These are phyloP conservation scores for Zaprionus ghesquierei DNA, from an alignment of 1,140 invertebrate species.

Conservation along the genomic window DNA sequence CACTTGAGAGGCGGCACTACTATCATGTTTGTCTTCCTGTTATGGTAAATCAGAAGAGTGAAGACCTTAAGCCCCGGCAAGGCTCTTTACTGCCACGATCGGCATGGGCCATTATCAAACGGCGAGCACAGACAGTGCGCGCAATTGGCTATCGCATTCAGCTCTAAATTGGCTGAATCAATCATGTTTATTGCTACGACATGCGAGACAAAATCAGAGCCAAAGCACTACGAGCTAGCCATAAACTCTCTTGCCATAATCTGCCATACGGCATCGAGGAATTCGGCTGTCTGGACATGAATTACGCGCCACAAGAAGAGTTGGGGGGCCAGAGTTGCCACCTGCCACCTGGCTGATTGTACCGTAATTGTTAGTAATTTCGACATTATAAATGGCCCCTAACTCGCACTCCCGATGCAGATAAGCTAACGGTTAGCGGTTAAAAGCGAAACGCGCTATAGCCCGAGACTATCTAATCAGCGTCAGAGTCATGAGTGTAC, in stretches of 20 bases:
- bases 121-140: constrained; percentile 42
- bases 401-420: constrained; percentile 13
- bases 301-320: constrained; percentile 30
- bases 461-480: constrained; percentile 54
- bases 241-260: constrained; percentile 46
- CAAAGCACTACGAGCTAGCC: constrained; percentile 9
- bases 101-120: constrained; percentile 20
- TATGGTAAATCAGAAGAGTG: constrained; percentile 35
- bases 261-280: constrained; percentile 39
- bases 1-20: constrained; percentile 8
- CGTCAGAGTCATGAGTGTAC: background rate
- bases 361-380: constrained; percentile 71
- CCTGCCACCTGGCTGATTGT: constrained; percentile 40
- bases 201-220: constrained; percentile 48
- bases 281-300: background rate
- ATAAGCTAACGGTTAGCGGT: constrained; percentile 33
- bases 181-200: constrained; percentile 65
- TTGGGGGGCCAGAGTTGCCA: background rate
- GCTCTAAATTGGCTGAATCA: constrained; percentile 46
- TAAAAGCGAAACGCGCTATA: constrained; percentile 26
- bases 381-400: constrained; percentile 52
- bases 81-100: constrained; percentile 36
- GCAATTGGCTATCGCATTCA: constrained; percentile 15
- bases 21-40: constrained; percentile 15
- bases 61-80: constrained; percentile 25